Percentiles rank a stretch among this genome's conserved stretches.
phyloP scores from a whole-genome alignment of 1,140 invertebrate genomes.

The Tetraneura akinire region DNA sequence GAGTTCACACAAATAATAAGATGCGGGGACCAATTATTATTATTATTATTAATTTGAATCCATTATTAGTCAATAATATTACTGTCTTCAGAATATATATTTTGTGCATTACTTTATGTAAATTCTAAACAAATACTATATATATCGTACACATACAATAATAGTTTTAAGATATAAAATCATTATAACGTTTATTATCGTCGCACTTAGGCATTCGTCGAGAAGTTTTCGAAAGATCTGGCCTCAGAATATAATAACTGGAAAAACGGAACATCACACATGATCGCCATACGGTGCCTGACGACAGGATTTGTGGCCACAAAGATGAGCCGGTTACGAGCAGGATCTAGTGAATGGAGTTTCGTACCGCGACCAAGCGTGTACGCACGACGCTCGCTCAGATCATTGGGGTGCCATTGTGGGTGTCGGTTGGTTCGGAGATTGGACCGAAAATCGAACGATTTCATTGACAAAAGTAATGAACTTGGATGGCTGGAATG shows the following conservation, averaged over 20 bases:
- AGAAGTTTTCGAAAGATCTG: constrained; percentile 80
- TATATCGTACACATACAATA: too few species aligned
- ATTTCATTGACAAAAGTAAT: background rate
- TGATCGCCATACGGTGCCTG: constrained; percentile 82
- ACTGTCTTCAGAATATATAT: too few species aligned
- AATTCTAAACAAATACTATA: too few species aligned
- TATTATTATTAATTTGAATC: too few species aligned
- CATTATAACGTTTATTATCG: background rate
- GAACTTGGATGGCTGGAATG: background rate
- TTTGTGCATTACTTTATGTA: too few species aligned
- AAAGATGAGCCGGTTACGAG: constrained; percentile 85
- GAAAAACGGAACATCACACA: constrained; percentile 58
- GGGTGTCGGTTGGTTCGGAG: background rate
- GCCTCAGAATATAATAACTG: constrained; percentile 73
- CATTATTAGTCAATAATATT: too few species aligned
- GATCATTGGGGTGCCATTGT: constrained; percentile 7
- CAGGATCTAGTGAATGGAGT: background rate
- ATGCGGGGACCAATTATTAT: too few species aligned
- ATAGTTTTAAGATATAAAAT: background rate
- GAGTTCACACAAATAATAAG: too few species aligned
- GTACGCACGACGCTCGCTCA: constrained; percentile 13
- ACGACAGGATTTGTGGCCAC: constrained; percentile 87
- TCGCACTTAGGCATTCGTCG: constrained; percentile 77
- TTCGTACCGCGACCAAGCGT: background rate
- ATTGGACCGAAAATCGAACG: background rate